Base-by-base conservation (phyloP, 1,140 invertebrate genomes). In the Drosophila saltans region DNA sequence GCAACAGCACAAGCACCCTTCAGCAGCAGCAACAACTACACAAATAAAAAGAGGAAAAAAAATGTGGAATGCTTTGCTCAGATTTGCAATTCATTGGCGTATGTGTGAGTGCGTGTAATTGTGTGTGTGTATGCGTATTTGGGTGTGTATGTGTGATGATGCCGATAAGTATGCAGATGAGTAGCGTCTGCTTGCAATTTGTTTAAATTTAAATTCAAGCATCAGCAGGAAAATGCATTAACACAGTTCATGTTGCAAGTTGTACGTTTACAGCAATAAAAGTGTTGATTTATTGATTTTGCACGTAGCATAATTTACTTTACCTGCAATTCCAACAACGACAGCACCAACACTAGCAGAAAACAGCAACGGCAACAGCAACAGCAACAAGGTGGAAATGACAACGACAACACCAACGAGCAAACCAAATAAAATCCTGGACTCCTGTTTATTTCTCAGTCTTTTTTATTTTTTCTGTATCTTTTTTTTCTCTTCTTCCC, bases 261-360 rank as follows among this genome's bases (percentile, higher is more conserved):
- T 45, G 26, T 75, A 80, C 80, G 73, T 88, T 89, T 80, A 82
- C 84, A 80, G 84, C 80, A 89, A 80, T 88, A 88, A 88, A 88
- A 71, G 84, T 88, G 84, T 88, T 88, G 84, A 88, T 89, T 88
- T 88, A 88, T 88, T 88, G 84, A 88, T 88, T 88, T 89, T 89
- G 80, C 84, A 88, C 80, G 77, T 89, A 77, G 84, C 84, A 88
- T 89, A 88, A 88, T 88, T 88, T 88, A 88, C 84, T 88, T 88
- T 83, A 64, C 83, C 83, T 75, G 83, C 69, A 76, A 75, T 76
- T 67, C 66, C 56, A 68, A 76, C 56, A 83, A 78, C 67, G 57
- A 41, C 58, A 60, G 57, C 58, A 60, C 63, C 64, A 79, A 43
- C 24, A 41, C 36, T 52, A 43, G 52, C 56, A 60, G 63, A 63